Percentiles rank a stretch among this genome's conserved stretches.
These are phyloP conservation scores for Lepisosteus osseus DNA, from an alignment of 2,113 vertebrate genomes.

Conservation along the genomic window DNA sequence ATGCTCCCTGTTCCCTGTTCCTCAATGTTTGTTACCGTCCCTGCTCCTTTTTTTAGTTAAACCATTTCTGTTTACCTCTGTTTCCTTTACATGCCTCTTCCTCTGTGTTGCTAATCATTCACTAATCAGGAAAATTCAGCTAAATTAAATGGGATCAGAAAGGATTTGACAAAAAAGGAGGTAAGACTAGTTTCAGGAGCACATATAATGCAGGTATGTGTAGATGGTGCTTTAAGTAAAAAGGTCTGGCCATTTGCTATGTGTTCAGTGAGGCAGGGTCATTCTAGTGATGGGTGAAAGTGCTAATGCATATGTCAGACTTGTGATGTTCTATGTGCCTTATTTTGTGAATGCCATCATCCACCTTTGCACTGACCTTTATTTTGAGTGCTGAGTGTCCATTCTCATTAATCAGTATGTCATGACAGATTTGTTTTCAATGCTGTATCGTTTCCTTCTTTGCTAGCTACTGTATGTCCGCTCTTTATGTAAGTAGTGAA, in stretches of 20 bases:
- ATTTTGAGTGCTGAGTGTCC: not conserved
- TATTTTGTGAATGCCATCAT: no score
- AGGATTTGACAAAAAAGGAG: constrained; percentile 64
- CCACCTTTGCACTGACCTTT: no score
- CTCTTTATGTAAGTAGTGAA: not conserved
- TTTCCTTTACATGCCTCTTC: constrained; percentile 55
- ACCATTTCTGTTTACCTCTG: constrained; percentile 57
- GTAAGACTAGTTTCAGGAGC: constrained; percentile 55
- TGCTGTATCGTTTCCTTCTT: not conserved
- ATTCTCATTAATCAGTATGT: not conserved
- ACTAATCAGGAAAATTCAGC: constrained; percentile 63
- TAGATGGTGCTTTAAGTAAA: not conserved
- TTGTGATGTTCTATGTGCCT: no score
- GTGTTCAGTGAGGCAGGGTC: not conserved
- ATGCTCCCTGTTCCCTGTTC: not conserved
- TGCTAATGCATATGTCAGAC: not conserved
- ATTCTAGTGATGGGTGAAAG: constrained; percentile 1
- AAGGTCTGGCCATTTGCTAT: not conserved
- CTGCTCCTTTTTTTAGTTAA: constrained; percentile 38
- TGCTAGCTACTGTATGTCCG: not conserved
- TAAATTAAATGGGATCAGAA: constrained; percentile 69
- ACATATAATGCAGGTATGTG: constrained; percentile 43
- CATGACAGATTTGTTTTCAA: not conserved
- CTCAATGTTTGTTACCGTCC: constrained; percentile 29
- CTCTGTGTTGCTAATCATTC: constrained; percentile 65